Conservation (phyloP, 2,888 invertebrate genomes). For the Sphaerophoria rueppellii region DNA sequence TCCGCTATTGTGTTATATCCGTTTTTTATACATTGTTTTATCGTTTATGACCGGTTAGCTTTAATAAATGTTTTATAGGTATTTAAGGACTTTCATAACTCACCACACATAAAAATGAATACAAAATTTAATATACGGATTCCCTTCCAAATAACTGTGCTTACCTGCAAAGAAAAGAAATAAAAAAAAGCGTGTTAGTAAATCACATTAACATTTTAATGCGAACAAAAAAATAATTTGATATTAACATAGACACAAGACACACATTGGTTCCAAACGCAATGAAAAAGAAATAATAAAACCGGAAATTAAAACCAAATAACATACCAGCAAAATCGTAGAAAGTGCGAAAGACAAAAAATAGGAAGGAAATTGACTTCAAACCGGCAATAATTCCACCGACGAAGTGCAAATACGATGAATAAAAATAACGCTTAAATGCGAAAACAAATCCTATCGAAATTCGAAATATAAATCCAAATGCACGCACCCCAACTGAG, state of each 20-base stretch:
- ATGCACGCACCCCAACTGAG: background rate
- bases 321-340: conserved; percentile 22
- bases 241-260: conserved; percentile 1
- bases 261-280: background rate
- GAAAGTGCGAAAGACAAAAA: conserved; percentile 55
- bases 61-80: no score
- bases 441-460: conserved; percentile 1
- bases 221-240: background rate
- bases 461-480: background rate
- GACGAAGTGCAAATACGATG: conserved; percentile 18
- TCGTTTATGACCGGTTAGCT: no score
- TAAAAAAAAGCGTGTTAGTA: conserved; percentile 50
- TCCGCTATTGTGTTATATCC: no score
- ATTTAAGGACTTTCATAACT: background rate
- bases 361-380: conserved; percentile 71
- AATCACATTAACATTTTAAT: conserved; percentile 59
- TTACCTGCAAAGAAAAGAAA: conserved; percentile 58
- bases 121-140: background rate
- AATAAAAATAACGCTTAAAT: background rate
- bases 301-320: conserved; percentile 70
- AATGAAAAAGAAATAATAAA: conserved; percentile 1
- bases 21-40: no score
- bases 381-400: conserved; percentile 68
- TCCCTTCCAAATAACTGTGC: background rate
- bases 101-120: background rate